These are phyloP conservation scores for Bombus consobrinus DNA, from an alignment of 1,140 invertebrate species.

Conservation along the genomic window DNA sequence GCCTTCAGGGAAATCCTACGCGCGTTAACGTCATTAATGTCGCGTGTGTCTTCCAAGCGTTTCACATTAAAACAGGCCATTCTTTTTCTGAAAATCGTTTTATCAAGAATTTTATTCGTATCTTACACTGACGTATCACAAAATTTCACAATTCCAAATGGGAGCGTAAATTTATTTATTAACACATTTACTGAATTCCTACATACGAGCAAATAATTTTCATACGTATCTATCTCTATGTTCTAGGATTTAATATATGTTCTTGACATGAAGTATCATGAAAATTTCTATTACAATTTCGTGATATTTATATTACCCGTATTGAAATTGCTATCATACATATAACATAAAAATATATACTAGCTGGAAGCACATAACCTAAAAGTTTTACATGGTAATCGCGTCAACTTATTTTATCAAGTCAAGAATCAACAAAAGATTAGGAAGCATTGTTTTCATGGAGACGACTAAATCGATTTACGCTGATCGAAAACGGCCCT, in stretches of 20 bases:
- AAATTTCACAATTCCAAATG: not conserved
- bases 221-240: not conserved
- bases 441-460: not conserved
- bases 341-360: not conserved
- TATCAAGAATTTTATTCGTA: not conserved
- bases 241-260: too few species aligned
- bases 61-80: not conserved
- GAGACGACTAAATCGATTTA: not conserved
- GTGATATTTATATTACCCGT: not conserved
- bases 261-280: not conserved
- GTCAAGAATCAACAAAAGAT: not conserved
- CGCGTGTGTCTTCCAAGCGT: not conserved
- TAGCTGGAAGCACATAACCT: not conserved
- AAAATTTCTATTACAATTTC: not conserved
- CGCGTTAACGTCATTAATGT: slow-evolving; percentile 46
- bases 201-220: not conserved
- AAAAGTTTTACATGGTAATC: not conserved
- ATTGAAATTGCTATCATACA: not conserved
- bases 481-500: not conserved
- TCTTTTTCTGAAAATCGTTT: not conserved
- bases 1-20: slow-evolving; percentile 46
- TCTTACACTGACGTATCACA: not conserved
- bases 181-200: too few species aligned
- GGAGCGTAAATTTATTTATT: too few species aligned
- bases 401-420: not conserved